Evolutionary conservation across 1,140 invertebrate species (phyloP).

Genomic region (Cydia strobilella): DNA sequence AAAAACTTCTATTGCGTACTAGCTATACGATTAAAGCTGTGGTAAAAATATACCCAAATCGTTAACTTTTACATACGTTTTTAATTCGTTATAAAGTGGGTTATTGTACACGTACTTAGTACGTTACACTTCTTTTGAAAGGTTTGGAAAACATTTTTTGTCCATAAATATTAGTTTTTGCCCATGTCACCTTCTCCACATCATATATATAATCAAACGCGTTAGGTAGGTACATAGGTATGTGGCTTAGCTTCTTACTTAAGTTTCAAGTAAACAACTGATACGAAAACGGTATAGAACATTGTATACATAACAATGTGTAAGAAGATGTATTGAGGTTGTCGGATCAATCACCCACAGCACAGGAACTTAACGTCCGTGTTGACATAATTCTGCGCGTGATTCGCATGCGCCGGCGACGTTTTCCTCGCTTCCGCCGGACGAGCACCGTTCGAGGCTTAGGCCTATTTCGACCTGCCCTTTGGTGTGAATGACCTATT

Average conservation of each 20-base stretch:
- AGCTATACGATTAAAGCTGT: too few relatives aligned
- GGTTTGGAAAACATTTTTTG: too few relatives aligned
- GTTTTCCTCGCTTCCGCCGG: slow-evolving; percentile 58
- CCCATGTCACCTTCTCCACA: too few relatives aligned
- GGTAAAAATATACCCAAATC: too few relatives aligned
- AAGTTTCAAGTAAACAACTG: not conserved
- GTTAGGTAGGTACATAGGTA: too few relatives aligned
- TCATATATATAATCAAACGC: too few relatives aligned
- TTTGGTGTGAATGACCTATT: not conserved
- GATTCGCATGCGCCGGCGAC: slow-evolving; percentile 37
- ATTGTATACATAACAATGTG: not conserved
- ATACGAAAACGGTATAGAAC: not conserved
- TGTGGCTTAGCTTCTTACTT: not conserved
- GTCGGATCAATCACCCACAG: slow-evolving; percentile 1
- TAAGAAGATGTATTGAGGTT: not conserved
- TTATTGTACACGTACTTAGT: too few relatives aligned
- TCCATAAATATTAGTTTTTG: too few relatives aligned
- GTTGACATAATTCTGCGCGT: slow-evolving; percentile 18
- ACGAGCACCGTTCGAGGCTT: slow-evolving; percentile 46
- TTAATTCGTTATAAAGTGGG: too few relatives aligned
- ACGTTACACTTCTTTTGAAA: too few relatives aligned
- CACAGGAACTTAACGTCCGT: not conserved
- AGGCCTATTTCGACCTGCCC: not conserved
- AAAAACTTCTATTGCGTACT: too few relatives aligned
- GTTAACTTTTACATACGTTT: too few relatives aligned